Percentiles rank a stretch among this genome's conserved stretches.
Conservation (phyloP, 2,797 vertebrate genomes). For the Podarcis lilfordi region DNA sequence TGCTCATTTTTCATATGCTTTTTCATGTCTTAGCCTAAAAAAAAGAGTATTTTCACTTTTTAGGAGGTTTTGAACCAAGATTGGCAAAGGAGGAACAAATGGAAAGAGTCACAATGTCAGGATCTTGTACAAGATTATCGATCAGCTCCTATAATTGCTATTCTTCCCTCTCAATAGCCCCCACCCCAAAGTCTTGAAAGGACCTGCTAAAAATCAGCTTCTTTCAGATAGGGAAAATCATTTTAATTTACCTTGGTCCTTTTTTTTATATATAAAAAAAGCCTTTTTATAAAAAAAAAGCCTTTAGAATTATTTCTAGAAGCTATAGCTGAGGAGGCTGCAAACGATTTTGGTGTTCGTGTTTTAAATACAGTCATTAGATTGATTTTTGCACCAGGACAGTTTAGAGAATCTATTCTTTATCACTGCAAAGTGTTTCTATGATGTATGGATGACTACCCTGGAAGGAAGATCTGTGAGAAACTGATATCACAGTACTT, state of each 20-base stretch:
- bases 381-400: not conserved
- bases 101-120: not conserved
- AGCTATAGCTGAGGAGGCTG: not conserved
- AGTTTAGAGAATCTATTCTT: fast-evolving
- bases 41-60: not conserved
- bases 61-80: not conserved
- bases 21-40: not conserved
- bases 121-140: not conserved
- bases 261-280: not conserved
- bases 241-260: not conserved
- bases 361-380: not conserved
- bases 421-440: fast-evolving
- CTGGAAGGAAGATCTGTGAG: fast-evolving
- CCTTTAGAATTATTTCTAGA: not conserved
- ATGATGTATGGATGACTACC: fast-evolving
- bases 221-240: not conserved
- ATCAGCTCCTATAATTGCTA: not conserved
- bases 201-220: not conserved
- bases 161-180: not conserved
- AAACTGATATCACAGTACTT: fast-evolving
- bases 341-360: not conserved
- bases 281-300: not conserved
- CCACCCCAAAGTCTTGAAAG: not conserved
- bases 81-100: not conserved
- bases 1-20: not conserved